Evolutionary conservation across 1,140 invertebrate species (phyloP).

Genomic region (Littorina saxatilis): DNA sequence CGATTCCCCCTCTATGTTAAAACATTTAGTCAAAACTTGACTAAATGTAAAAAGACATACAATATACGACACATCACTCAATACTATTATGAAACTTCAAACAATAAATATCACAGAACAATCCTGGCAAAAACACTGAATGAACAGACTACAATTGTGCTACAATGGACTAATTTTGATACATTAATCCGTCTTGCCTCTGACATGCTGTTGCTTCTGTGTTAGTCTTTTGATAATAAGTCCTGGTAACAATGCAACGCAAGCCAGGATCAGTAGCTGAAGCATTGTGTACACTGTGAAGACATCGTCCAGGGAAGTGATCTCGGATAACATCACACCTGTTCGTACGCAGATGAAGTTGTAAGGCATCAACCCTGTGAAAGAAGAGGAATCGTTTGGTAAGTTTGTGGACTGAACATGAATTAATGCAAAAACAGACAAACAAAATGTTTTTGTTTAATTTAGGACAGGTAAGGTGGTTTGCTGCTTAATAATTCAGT

Average conservation of each 20-base stretch:
- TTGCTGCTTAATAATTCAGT: too few species aligned
- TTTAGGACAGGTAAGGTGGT: too few species aligned
- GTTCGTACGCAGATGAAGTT: conserved; percentile 82
- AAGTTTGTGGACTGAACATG: not conserved
- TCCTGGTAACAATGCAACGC: conserved; percentile 76
- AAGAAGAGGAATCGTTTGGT: conserved; percentile 22
- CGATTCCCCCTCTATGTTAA: too few species aligned
- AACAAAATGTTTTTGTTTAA: too few species aligned
- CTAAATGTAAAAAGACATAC: too few species aligned
- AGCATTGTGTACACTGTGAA: conserved; percentile 77
- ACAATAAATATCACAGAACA: not conserved
- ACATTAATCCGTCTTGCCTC: too few species aligned
- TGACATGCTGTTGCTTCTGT: not conserved
- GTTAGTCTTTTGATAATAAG: conserved; percentile 63
- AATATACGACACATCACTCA: too few species aligned
- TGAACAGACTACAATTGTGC: not conserved
- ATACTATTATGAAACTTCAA: not conserved
- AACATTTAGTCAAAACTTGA: too few species aligned
- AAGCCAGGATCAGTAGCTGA: conserved; percentile 78
- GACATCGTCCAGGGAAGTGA: conserved; percentile 80
- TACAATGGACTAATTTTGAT: too few species aligned
- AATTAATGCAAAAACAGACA: too few species aligned
- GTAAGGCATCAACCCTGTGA: conserved; percentile 82
- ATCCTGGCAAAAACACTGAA: not conserved
- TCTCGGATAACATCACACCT: conserved; percentile 78